Evolutionary conservation across 1,140 invertebrate species (phyloP).

Genomic region (Lepidurus packardi): DNA sequence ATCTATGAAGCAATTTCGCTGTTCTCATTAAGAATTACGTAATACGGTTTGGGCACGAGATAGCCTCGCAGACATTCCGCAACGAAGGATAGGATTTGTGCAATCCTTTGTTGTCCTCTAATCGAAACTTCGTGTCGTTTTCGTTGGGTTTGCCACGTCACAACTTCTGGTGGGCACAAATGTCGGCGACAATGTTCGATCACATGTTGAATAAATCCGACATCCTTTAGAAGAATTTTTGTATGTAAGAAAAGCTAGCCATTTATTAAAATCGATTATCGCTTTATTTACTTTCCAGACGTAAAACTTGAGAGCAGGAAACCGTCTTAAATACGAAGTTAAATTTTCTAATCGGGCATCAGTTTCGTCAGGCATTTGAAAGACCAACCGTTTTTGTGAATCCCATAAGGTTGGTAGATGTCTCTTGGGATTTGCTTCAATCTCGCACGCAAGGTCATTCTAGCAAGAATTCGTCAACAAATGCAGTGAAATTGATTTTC

Average conservation of each 20-base stretch:
- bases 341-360: neutral
- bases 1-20: neutral
- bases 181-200: neutral
- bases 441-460: neutral
- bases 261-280: neutral
- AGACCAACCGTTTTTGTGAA: neutral
- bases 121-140: neutral
- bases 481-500: neutral
- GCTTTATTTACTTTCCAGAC: neutral
- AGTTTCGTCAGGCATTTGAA: neutral
- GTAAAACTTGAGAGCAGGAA: neutral
- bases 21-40: neutral
- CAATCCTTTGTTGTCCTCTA: neutral
- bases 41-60: neutral
- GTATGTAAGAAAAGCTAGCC: neutral
- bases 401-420: neutral
- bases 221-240: neutral
- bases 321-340: neutral
- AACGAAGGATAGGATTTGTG: neutral
- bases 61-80: neutral
- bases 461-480: neutral
- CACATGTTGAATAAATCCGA: neutral
- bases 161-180: neutral
- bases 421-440: neutral
- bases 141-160: neutral